Conservation (phyloP, 1,140 invertebrate genomes). For the Pseudomyrmex cubaensis region DNA sequence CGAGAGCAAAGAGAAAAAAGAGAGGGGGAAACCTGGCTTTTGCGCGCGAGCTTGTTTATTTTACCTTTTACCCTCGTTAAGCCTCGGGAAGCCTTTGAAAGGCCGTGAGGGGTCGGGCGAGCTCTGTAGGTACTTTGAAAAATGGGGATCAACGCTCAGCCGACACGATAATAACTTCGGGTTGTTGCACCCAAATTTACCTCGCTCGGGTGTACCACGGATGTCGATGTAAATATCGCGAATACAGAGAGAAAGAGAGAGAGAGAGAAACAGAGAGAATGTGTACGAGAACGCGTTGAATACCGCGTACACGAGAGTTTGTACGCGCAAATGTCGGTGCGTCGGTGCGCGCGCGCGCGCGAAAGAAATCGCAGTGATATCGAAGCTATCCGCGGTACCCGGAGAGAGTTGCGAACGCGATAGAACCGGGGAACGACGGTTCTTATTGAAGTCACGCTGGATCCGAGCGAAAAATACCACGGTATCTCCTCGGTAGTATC, state of each 20-base stretch:
- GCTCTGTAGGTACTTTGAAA: slow-evolving; percentile 65
- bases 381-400: background rate
- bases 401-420: background rate
- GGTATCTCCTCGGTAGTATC: background rate
- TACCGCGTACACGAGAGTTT: slow-evolving; percentile 5
- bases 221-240: slow-evolving; percentile 50
- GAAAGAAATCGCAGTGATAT: slow-evolving; percentile 31
- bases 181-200: slow-evolving; percentile 64
- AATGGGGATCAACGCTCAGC: slow-evolving; percentile 63
- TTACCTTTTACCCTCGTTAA: slow-evolving; percentile 67
- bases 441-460: background rate
- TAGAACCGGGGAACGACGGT: background rate
- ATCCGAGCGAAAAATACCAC: background rate
- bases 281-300: background rate
- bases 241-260: slow-evolving; percentile 27
- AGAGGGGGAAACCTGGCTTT: slow-evolving; percentile 45
- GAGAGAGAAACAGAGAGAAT: background rate
- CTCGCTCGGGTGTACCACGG: slow-evolving; percentile 51
- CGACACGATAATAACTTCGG: slow-evolving; percentile 65
- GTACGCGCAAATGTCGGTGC: background rate
- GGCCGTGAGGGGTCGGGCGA: slow-evolving; percentile 50
- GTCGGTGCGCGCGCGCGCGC: background rate
- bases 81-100: slow-evolving; percentile 65
- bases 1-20: slow-evolving; percentile 16
- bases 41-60: slow-evolving; percentile 60